Evolutionary conservation across 2,113 vertebrate species (phyloP), one percentile per base, ranked within the genome.

Genomic region (Cavia porcellus): DNA sequence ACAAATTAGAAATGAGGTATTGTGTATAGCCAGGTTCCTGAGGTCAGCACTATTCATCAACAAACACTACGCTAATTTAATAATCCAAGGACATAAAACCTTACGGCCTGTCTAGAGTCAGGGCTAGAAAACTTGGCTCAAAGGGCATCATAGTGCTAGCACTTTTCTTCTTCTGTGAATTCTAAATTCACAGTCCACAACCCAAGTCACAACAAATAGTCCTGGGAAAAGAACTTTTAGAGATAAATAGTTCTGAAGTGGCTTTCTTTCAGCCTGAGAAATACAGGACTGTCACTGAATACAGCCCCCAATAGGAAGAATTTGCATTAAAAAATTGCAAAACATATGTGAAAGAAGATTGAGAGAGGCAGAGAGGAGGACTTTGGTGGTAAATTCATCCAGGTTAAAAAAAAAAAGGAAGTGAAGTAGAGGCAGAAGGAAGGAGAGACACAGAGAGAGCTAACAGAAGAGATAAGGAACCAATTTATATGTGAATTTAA

Each of bases 401-500:
- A 61, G 35, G 57, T 38, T 24, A 74, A 42, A 25, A 74, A 74
- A 74, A 45, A 24, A 42, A 5, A 24, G 15, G 14, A 9, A 25
- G 13, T 13, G 28, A 75, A 55, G 24, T 4, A 45, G 32, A 35
- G 79, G 32, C 10, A 24, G 42, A 32, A 55, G 47, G 35, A 61
- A 50, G 47, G 5, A 35, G 20, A 64, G 38, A 7, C 10, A 79
- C 35, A 70, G 32, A n/a, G 66, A n/a, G 32, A 70, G 66, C 2
- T 5, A n/a, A 66, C 20, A 70, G 68, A 70, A 24, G 20, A 83
- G 14, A 52, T 47, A 68, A 83, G 32, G 10, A 68, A 72, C 9
- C 22, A 91, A 79, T 52, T 86, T 93, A 70, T 81, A 68, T 55
- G 12, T 86, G 22, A 94, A 61, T 68, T 93, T 95, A 81, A 85